Base-by-base conservation (phyloP, 2,888 invertebrate genomes). In the Hylaea fasciaria region DNA sequence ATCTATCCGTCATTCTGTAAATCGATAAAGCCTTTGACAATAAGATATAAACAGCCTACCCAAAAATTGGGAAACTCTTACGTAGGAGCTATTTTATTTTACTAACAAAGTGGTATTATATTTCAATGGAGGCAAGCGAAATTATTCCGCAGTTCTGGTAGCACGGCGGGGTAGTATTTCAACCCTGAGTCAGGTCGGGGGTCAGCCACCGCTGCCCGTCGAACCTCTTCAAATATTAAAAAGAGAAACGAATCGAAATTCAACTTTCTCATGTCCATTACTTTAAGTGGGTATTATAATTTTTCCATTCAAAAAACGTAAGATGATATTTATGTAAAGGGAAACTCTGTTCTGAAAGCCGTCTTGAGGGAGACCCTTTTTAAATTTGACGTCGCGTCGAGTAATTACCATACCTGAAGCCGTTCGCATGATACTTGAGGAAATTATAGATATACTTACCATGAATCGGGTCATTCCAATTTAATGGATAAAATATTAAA, bases 191-290 rank as follows among this genome's bases (percentile, higher is more conserved):
- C 37, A 61, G 72, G 72, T 70, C 69, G 62, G 62, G 66, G 85
- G 84, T 85, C 86, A 78, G 78, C 72, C 69, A 76, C 76, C 80
- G 77, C 62, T 77, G 72, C 73, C 78, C 78, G 81, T 83, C 79
- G 78, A 77, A 78, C 78, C 80, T 81, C 78, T 76, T 87, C 78
- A 85, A 86, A 86, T 86, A 87, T 87, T 87, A 80, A 87, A 78
- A 77, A 73, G 76, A 75, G 77, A 77, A 80, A 74, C 74, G 81
- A 82, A 83, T 80, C 76, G 80, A 82, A 81, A 82, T 81, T 81
- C 73, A 78, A 83, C 79, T 83, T 81, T 81, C 76, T 64, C 57
- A 51, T 55, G 55, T 57, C 62, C 62, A 66, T 66, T 60, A 65
- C 62, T 65, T 57, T 65, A 62, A 56, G 63, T 62, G 63, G 58